phyloP scores from a whole-genome alignment of 1,140 invertebrate genomes.

The Ridgeia piscesae region DNA sequence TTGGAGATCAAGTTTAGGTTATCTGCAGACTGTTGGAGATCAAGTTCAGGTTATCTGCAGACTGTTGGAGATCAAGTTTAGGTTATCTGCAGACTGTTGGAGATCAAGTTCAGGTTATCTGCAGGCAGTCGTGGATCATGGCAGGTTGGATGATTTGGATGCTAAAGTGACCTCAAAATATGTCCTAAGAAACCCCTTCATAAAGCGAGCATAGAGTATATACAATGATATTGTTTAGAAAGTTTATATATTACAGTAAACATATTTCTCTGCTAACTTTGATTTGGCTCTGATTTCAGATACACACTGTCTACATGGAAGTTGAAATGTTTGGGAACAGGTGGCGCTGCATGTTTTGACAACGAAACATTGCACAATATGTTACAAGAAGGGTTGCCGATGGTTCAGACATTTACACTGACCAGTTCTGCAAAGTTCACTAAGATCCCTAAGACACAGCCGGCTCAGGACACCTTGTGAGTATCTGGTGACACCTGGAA shows the following conservation, averaged over 20 bases:
- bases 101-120: too few relatives aligned
- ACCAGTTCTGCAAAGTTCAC: conserved; percentile 15
- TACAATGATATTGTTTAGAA: not conserved
- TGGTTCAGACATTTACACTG: conserved; percentile 4
- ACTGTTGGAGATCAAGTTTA: too few relatives aligned
- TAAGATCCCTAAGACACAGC: not conserved
- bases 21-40: too few relatives aligned
- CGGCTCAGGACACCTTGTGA: not conserved
- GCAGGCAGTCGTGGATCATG: too few relatives aligned
- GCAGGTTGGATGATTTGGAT: too few relatives aligned
- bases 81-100: too few relatives aligned
- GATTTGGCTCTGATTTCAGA: not conserved
- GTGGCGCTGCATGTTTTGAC: conserved; percentile 12
- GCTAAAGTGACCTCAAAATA: too few relatives aligned
- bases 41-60: too few relatives aligned
- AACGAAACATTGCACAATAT: not conserved
- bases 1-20: too few relatives aligned
- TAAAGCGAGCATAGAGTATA: too few relatives aligned
- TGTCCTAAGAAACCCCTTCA: too few relatives aligned
- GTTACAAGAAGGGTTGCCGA: not conserved
- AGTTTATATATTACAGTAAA: not conserved
- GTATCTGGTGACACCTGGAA: not conserved
- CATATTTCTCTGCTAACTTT: not conserved
- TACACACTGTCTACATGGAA: conserved; percentile 21
- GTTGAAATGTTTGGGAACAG: conserved; percentile 5